Base-by-base conservation (phyloP, 2,113 vertebrate species). In the Prunella himalayana region DNA sequence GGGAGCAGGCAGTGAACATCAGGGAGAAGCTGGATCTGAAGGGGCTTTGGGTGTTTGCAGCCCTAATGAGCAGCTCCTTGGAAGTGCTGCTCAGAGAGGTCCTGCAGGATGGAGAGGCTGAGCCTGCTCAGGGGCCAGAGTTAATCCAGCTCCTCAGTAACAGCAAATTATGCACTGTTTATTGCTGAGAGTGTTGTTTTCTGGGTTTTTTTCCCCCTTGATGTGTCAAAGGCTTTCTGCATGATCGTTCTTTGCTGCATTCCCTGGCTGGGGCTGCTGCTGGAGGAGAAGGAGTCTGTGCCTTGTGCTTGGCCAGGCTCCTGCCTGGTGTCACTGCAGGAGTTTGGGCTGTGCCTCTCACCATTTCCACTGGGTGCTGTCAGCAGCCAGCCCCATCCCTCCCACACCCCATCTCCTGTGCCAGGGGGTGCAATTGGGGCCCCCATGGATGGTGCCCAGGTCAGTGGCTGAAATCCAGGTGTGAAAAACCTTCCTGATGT, bases 281-380 rank as follows among this genome's bases (percentile, higher is more conserved):
- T 45, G 60, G 45, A 87, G 75, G 50, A 35, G 3, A 2, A 76
- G 44, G 68, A 47, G n/a, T 1, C 44, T 7, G 65, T 20, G 37
- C 70, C 24, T 17, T 3, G 41, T 3, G 0, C 79, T 44, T 51
- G 70, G 73, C 92, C 75, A 3, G 65, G 81, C 72, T 73, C 50
- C 78, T 69, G 59, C 1, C 0, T 4, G 44, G 33, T 47, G 68
- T 1, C 44, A 1, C 77, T 39, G 76, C 77, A 31, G 68, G 47
- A 22, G 4, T 10, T 9, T 3, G 80, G 39, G 66, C 39, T 27
- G 10, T 7, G 80, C 9, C 0, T 11, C 51, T 27, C 61, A 14
- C 63, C 63, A 0, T 27, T 28, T 35, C 11, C 35, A 10, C 5
- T 6, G 14, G 9, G 0, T 4, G 9, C 3, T 4, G 6, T 5